Evolutionary conservation across 2,797 vertebrate species (phyloP).

Genomic region (Neosilurus hyrtlii): DNA sequence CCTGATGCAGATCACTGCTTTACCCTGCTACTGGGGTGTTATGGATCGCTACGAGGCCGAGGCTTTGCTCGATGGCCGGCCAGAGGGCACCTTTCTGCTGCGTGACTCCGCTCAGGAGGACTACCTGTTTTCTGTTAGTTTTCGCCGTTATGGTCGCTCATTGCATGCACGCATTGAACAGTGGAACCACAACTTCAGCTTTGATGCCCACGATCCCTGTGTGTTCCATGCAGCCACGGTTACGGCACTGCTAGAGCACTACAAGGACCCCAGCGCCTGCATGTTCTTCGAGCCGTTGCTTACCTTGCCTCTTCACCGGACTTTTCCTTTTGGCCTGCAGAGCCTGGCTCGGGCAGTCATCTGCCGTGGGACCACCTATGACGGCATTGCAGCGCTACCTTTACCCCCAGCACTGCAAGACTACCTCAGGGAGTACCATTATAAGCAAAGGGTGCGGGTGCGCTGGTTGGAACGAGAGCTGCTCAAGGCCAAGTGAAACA

Average conservation of each 20-base stretch:
- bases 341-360: slow-evolving; percentile 93
- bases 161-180: slow-evolving; percentile 95
- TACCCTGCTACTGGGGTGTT: slow-evolving; percentile 96
- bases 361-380: slow-evolving; percentile 93
- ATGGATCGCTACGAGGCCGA: slow-evolving; percentile 98
- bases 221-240: slow-evolving; percentile 98
- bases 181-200: slow-evolving; percentile 99
- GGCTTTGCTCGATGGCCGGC: slow-evolving; percentile 90
- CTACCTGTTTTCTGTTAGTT: slow-evolving; percentile 99
- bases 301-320: slow-evolving; percentile 92
- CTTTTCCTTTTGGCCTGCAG: slow-evolving; percentile 95
- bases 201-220: slow-evolving; percentile 93
- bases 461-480: slow-evolving; percentile 97
- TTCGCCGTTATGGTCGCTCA: slow-evolving; percentile 85
- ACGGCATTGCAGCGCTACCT: slow-evolving; percentile 91
- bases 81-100: slow-evolving; percentile 94
- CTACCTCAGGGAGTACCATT: slow-evolving; percentile 99
- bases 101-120: slow-evolving; percentile 97
- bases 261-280: slow-evolving; percentile 98
- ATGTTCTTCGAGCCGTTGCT: slow-evolving; percentile 99
- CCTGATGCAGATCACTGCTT: slow-evolving; percentile 87
- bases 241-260: slow-evolving; percentile 94
- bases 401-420: slow-evolving; percentile 92
- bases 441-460: slow-evolving; percentile 98
- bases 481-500: slow-evolving; percentile 85